Evolutionary conservation across 1,140 invertebrate genomes (phyloP).

Genomic region (Brachionus asplanchnoidis): DNA sequence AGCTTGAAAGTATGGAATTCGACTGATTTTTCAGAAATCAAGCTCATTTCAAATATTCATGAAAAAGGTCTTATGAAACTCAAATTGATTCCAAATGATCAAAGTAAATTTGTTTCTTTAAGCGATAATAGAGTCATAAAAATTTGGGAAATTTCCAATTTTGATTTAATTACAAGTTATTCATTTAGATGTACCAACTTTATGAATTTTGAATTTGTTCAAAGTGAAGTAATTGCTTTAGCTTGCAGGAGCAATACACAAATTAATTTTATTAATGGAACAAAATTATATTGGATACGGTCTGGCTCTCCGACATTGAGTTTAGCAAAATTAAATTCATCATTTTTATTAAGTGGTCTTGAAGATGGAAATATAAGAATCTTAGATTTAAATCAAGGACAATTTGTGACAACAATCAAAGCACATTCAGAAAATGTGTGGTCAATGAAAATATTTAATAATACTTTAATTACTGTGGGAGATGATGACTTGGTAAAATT

Average conservation of each 20-base stretch:
- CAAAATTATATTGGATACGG: background rate
- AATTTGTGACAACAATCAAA: background rate
- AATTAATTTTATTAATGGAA: background rate
- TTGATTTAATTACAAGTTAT: background rate
- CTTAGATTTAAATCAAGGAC: background rate
- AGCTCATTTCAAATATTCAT: background rate
- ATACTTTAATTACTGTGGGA: background rate
- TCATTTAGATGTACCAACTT: background rate
- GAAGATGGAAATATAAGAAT: background rate
- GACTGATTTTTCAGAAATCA: background rate
- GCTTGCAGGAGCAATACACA: background rate
- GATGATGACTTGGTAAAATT: background rate
- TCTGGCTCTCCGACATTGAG: background rate
- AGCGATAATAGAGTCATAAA: background rate
- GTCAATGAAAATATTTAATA: background rate
- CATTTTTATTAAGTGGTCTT: background rate
- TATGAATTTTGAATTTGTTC: background rate
- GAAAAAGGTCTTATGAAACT: background rate
- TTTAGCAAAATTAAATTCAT: background rate
- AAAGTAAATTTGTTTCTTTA: background rate
- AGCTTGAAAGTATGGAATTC: background rate
- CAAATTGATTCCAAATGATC: background rate
- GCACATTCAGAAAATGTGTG: background rate
- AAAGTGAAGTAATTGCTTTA: background rate
- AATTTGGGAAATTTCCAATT: background rate